Evolutionary conservation across 2,888 invertebrate genomes (phyloP).

Genomic region (Aplocera efformata): DNA sequence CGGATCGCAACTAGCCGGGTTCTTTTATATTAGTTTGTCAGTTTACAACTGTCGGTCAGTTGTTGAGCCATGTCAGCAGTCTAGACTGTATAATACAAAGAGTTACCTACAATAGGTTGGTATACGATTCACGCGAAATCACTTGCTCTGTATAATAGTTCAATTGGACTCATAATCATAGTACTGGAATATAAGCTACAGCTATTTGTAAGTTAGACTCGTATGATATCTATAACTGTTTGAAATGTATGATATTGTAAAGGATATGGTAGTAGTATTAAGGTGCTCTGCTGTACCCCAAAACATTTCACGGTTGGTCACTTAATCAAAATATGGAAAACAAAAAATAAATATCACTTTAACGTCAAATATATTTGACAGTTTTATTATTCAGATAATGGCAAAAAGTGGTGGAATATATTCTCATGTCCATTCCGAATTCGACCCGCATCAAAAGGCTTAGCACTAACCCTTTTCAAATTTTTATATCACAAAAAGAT

Average conservation of each 20-base stretch:
- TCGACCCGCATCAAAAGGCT: constrained; percentile 78
- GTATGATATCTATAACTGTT: neutral
- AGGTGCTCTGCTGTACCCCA: constrained; percentile 2
- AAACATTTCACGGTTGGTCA: constrained; percentile 19
- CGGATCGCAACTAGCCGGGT: too few species aligned
- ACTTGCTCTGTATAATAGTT: too few species aligned
- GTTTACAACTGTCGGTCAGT: too few species aligned
- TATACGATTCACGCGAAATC: too few species aligned
- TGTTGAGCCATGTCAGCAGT: too few species aligned
- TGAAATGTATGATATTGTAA: neutral
- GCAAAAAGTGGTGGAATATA: constrained; percentile 69
- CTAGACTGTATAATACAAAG: too few species aligned
- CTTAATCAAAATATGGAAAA: constrained; percentile 40
- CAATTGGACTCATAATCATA: too few species aligned
- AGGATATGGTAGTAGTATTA: neutral
- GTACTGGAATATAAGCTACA: too few species aligned
- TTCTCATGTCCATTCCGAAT: constrained; percentile 72
- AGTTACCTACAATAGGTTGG: too few species aligned
- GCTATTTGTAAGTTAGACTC: too few species aligned
- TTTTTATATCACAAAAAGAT: constrained; percentile 73
- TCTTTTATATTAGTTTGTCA: too few species aligned
- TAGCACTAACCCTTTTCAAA: constrained; percentile 71
- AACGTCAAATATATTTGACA: constrained; percentile 61
- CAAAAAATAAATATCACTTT: constrained; percentile 67
- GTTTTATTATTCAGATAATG: constrained; percentile 74